Evolutionary conservation across 2,797 vertebrate species (phyloP).

Genomic region (Sebastes steindachneri): DNA sequence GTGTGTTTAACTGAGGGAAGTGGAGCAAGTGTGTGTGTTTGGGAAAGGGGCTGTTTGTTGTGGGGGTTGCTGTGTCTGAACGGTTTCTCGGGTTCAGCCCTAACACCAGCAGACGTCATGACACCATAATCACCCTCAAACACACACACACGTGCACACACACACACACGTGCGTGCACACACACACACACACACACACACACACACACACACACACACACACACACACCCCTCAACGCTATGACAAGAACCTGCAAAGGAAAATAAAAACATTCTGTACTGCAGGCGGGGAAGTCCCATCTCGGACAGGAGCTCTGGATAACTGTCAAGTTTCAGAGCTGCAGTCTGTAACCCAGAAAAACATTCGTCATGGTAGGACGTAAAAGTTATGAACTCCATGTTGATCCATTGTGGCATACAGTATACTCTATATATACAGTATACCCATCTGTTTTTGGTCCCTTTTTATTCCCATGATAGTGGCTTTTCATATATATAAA

Average conservation of each 20-base stretch:
- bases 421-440: neutral
- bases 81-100: constrained; percentile 57
- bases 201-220: neutral
- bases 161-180: constrained; percentile 11
- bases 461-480: neutral
- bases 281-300: constrained; percentile 1
- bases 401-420: neutral
- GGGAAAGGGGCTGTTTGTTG: constrained; percentile 3
- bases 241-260: constrained; percentile 37
- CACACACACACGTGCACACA: constrained; percentile 12
- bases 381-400: neutral
- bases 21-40: constrained; percentile 11
- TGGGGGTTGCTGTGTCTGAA: constrained; percentile 27
- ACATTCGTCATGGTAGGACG: neutral
- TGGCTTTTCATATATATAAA: neutral
- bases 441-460: neutral
- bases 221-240: constrained; percentile 3
- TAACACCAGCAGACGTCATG: constrained; percentile 64
- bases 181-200: constrained; percentile 11
- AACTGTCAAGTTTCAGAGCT: neutral
- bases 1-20: constrained; percentile 9
- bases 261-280: constrained; percentile 28
- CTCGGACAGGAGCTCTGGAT: constrained; percentile 6
- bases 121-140: constrained; percentile 58
- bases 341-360: neutral